phyloP scores from a whole-genome alignment of 2,113 vertebrate species.

The Passer montanus region DNA sequence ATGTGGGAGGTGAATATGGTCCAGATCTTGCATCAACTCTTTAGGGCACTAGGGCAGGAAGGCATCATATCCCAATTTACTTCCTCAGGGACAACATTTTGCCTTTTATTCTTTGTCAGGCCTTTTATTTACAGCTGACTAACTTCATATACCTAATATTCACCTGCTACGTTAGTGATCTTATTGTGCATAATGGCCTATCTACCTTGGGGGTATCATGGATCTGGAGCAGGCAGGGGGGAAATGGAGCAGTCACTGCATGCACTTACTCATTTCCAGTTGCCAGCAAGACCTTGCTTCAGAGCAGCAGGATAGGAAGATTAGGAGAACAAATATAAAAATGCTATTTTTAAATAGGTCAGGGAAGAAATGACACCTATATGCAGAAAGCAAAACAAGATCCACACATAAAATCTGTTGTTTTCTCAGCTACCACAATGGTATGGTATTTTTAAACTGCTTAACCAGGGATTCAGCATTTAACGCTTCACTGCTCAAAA shows the following conservation, averaged over 20 bases:
- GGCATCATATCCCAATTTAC: background rate
- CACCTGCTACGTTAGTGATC: conserved; percentile 54
- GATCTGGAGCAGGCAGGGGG: conserved; percentile 7
- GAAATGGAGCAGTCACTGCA: background rate
- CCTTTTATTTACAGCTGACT: conserved; percentile 53
- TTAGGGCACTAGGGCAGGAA: background rate
- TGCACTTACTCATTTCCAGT: background rate
- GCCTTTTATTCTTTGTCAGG: conserved; percentile 51
- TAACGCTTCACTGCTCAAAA: background rate
- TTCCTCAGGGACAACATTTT: conserved; percentile 26
- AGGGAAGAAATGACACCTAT: background rate
- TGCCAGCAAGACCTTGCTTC: background rate
- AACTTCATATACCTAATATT: conserved; percentile 48
- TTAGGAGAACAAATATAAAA: background rate
- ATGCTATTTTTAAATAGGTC: background rate
- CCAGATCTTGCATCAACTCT: background rate
- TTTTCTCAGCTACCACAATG: background rate
- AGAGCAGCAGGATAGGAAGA: background rate
- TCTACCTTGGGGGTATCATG: background rate
- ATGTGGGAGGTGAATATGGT: background rate
- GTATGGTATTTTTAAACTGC: background rate
- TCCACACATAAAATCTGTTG: background rate
- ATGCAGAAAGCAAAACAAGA: background rate
- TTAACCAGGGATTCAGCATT: background rate
- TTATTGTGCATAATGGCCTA: conserved; percentile 28